Evolutionary conservation across 2,888 invertebrate genomes (phyloP), one percentile per base, ranked within the genome.

Genomic region (Eutolmus rufibarbis): DNA sequence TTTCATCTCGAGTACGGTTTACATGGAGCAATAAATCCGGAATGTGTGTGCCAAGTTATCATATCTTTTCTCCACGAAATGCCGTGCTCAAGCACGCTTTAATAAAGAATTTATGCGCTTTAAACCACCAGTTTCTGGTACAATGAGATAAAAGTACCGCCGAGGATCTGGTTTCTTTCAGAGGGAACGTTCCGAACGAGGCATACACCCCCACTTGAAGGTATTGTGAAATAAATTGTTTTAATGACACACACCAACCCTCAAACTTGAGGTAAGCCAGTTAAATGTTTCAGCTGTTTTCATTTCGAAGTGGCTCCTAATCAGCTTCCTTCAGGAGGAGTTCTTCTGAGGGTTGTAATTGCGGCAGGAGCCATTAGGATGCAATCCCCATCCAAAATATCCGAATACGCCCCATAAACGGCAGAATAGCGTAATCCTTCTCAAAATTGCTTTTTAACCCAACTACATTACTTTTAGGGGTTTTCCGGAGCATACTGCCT

Each of bases 51-150:
- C 28, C 66, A 66, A 51, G 81, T 81, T 81, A 81, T 81, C 81
- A 81, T 81, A 81, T 51, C 81, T 34, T 40, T n/a, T 81, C 31
- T 14, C 51, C 31, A 81, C 40, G 76, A 46, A 40, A 34, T 81
- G n/a, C 31, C 56, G 81, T 81, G 81, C 56, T 81, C 81, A 81
- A 81, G 81, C 31, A 51, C 51, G 56, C 51, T 28, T 81, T 81
- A 81, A 81, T 81, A 81, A 81, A 81, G 81, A 56, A 81, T 81
- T 81, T 81, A 81, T 81, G 81, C 46, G 31, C 81, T 81, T 56
- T 56, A 81, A 81, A 81, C n/a, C 56, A n/a, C 51, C 81, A 16
- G 56, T 81, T 51, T 56, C 19, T 56, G 51, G 4, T 16, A 81
- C 51, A 81, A 51, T 56, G 81, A 81, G 81, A 56, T 81, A 81